Base-by-base conservation (phyloP, 2,888 invertebrate genomes). In the Ormyrus rosae region DNA sequence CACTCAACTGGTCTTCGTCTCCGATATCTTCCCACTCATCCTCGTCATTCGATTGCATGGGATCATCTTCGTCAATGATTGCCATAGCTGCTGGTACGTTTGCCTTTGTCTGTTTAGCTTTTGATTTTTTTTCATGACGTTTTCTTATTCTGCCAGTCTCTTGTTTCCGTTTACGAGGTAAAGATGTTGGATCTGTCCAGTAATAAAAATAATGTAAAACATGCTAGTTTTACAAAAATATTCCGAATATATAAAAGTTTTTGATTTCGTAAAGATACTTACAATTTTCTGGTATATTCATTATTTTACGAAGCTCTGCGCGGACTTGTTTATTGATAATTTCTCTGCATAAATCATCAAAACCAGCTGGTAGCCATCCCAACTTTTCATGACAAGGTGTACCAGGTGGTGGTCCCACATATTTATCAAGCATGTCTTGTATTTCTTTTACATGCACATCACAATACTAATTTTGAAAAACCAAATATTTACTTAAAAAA, bases 401-500 rank as follows among this genome's bases (percentile, higher is more conserved):
- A 8, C 92, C 93, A 0, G 93, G 92, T 0, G 92, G 87, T 5
- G 94, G 92, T 73, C 90, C 89, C 0, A 95, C 94, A 11, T 96
- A 92, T 84, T 94, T 93, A 0, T 93, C 91, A 13, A 96, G 85
- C 92, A 96, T 94, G 84, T 93, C 94, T 89, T 97, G 94, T 55
- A 98, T 95, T 91, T 97, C 96, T 0, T 94, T 94, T 45, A 96
- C 91, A 19, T 94, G 92, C 61, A 98, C 92, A 90, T 98, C 96
- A 87, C 96, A 96, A 87, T 95, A 95, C 95, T 96, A 64, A 6
- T n/a, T 6, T 55, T 8, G 9, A 7, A 58, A 71, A 19, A 72
- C 19, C 45, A 13, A 46, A 61, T 55, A 68, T 70, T 68, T 58
- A 34, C 10, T 13, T 7, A 75, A 56, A 50, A 77, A 72, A 60